Evolutionary conservation across 2,797 vertebrate species (phyloP).

Genomic region (Denticeps clupeoides): DNA sequence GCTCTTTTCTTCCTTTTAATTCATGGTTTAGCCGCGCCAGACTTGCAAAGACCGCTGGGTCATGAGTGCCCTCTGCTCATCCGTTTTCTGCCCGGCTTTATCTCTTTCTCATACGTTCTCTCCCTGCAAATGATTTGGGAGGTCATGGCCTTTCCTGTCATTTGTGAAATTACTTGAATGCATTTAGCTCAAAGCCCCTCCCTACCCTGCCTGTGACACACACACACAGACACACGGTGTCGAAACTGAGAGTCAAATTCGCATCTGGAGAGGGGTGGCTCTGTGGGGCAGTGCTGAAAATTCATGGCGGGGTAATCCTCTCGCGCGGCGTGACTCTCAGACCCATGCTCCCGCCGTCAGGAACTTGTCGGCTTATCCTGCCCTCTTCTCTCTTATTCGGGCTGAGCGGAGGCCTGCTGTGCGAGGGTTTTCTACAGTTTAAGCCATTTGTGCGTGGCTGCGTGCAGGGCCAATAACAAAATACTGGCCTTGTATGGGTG

Average conservation of each 20-base stretch:
- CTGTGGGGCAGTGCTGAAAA: constrained; percentile 26
- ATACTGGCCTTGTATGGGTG: not conserved
- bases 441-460: not conserved
- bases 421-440: not conserved
- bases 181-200: constrained; percentile 7
- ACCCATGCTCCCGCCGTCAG: constrained; percentile 23
- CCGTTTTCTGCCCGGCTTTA: constrained; percentile 33
- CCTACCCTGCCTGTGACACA: not conserved
- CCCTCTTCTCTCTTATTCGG: constrained; percentile 4
- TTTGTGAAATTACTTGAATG: constrained; percentile 56
- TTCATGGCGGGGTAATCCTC: constrained; percentile 44
- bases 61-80: constrained; percentile 12
- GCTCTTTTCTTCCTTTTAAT: not conserved
- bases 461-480: too few species aligned
- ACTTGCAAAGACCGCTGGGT: not conserved
- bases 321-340: constrained; percentile 33
- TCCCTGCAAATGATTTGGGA: constrained; percentile 50
- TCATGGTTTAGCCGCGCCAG: not conserved
- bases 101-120: constrained; percentile 29
- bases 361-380: constrained; percentile 15
- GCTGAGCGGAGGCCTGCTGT: constrained; percentile 9
- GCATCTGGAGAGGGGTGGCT: constrained; percentile 34
- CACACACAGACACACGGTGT: constrained; percentile 8
- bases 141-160: constrained; percentile 58
- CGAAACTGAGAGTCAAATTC: constrained; percentile 23